These are phyloP conservation scores for Corydoras sp. DNA, from an alignment of 2,113 vertebrate species.

Conservation along the genomic window DNA sequence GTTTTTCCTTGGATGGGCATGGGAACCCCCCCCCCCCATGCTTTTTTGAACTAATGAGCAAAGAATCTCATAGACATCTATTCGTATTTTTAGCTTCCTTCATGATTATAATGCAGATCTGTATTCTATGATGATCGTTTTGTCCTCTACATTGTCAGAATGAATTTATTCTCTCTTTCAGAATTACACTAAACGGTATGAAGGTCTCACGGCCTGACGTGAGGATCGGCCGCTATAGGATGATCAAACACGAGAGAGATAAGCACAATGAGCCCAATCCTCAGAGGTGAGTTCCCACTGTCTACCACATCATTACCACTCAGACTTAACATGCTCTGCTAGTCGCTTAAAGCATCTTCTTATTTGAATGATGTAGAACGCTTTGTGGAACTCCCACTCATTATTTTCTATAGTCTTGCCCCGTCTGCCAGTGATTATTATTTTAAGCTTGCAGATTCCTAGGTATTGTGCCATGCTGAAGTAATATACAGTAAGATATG, in stretches of 20 bases:
- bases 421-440: neutral
- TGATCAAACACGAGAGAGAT: conserved; percentile 98
- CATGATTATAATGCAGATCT: neutral
- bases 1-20: too few species aligned
- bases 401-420: conserved; percentile 4
- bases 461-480: conserved; percentile 1
- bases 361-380: neutral
- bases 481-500: neutral
- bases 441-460: conserved; percentile 6
- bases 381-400: neutral
- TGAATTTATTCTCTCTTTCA: conserved; percentile 49
- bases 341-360: neutral
- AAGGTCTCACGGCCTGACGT: conserved; percentile 96
- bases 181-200: conserved; percentile 97
- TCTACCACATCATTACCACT: conserved; percentile 1
- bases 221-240: conserved; percentile 94
- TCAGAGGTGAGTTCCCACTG: conserved; percentile 75
- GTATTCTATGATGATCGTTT: neutral
- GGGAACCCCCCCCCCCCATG: too few species aligned
- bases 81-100: too few species aligned
- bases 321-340: neutral
- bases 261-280: conserved; percentile 99
- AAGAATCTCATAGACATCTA: too few species aligned
- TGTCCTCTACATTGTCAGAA: neutral
- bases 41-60: too few species aligned